These are phyloP conservation scores for Rynchops niger DNA, from an alignment of 2,113 vertebrate genomes.

Conservation along the genomic window DNA sequence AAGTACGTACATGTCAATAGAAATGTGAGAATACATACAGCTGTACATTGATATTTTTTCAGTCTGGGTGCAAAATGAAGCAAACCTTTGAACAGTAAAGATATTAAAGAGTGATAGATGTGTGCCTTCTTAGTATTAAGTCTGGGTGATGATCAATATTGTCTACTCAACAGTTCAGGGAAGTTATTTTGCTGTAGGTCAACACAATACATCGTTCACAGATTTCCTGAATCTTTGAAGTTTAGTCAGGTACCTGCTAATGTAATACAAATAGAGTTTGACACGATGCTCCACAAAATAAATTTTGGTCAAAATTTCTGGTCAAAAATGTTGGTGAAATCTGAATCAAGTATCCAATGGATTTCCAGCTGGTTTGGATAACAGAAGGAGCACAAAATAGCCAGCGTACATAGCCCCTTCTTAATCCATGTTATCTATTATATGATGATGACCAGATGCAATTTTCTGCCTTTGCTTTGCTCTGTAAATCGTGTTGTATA, in stretches of 20 bases:
- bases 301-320: neutral
- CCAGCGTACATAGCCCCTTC: neutral
- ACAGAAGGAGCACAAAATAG: neutral
- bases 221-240: neutral
- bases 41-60: neutral
- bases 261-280: neutral
- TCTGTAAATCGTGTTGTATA: neutral
- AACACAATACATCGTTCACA: neutral
- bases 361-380: neutral
- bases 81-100: neutral
- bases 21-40: neutral
- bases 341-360: neutral
- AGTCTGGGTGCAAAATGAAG: slow-evolving; percentile 7
- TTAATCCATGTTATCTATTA: neutral
- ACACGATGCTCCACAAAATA: neutral
- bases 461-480: neutral
- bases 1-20: neutral
- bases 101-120: neutral
- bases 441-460: neutral
- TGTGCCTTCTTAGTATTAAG: neutral
- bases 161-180: neutral
- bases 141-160: neutral
- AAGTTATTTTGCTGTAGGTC: neutral
- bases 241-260: neutral
- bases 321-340: neutral